Conservation (phyloP, 2,888 invertebrate species). For the Spilarctia lutea region DNA sequence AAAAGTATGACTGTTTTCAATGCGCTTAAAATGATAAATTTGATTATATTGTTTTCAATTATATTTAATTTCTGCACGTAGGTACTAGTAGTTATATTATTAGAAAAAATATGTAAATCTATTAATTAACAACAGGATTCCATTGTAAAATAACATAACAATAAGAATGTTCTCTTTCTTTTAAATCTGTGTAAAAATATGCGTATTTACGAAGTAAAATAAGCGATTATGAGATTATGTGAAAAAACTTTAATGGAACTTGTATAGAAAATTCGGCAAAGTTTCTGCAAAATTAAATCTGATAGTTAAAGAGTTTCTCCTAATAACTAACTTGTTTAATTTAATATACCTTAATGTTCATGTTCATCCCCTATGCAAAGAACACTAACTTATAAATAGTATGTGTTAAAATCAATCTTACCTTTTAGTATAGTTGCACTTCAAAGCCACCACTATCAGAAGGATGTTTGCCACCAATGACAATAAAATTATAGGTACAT, state of each 20-base stretch:
- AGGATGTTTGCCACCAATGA: conserved; percentile 89
- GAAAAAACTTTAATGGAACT: background rate
- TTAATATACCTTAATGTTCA: background rate
- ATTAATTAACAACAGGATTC: too few relatives aligned
- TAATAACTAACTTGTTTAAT: background rate
- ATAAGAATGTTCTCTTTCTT: too few relatives aligned
- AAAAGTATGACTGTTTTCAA: too few relatives aligned
- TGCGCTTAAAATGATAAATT: too few relatives aligned
- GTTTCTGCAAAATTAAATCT: background rate
- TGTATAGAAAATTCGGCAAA: background rate
- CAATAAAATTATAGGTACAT: conserved; percentile 88
- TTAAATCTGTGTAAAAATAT: too few relatives aligned
- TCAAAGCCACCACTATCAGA: conserved; percentile 89
- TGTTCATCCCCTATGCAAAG: background rate
- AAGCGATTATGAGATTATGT: too few relatives aligned
- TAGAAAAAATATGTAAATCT: too few relatives aligned
- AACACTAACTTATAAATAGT: background rate
- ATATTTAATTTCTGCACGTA: too few relatives aligned
- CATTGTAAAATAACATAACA: too few relatives aligned
- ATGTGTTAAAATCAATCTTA: conserved; percentile 63
- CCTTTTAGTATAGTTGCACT: conserved; percentile 90
- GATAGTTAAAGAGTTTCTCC: background rate
- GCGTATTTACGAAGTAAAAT: too few relatives aligned
- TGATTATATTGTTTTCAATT: too few relatives aligned
- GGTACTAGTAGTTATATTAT: too few relatives aligned